These are phyloP conservation scores for Sebastes reedi DNA, from an alignment of 2,797 vertebrate genomes.

Conservation along the genomic window DNA sequence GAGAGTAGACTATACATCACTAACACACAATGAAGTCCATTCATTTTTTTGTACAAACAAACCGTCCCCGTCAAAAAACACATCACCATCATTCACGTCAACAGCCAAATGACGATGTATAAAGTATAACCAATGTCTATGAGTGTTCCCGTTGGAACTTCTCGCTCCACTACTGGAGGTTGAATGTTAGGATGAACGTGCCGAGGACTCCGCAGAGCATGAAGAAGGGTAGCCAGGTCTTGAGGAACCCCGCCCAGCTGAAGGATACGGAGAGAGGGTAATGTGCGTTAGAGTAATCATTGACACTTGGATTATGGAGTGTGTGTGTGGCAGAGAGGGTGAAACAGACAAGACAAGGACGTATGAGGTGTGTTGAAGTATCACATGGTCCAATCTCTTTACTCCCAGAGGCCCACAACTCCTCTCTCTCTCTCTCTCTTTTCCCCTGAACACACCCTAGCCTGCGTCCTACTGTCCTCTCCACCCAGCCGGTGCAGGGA, in stretches of 20 bases:
- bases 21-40: conserved; percentile 8
- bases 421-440: background rate
- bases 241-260: conserved; percentile 91
- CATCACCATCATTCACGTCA: background rate
- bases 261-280: conserved; percentile 41
- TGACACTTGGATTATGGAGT: conserved; percentile 18
- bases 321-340: background rate
- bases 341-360: conserved; percentile 50
- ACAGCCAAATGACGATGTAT: background rate
- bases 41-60: background rate
- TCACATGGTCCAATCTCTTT: conserved; percentile 8
- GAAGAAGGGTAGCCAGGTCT: conserved; percentile 96
- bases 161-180: conserved; percentile 83
- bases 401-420: conserved; percentile 9
- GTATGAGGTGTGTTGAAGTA: conserved; percentile 1
- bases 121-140: conserved; percentile 24
- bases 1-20: background rate
- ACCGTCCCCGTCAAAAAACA: conserved; percentile 15
- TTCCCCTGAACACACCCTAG: background rate
- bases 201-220: conserved; percentile 87
- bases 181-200: conserved; percentile 88
- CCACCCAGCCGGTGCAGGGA: conserved; percentile 44
- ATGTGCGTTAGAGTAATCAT: conserved; percentile 34
- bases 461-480: conserved; percentile 55
- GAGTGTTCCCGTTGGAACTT: background rate